Percentiles rank a stretch among this genome's conserved stretches.
phyloP scores from a whole-genome alignment of 1,140 invertebrate species.

The Geopemphigus sp. region DNA sequence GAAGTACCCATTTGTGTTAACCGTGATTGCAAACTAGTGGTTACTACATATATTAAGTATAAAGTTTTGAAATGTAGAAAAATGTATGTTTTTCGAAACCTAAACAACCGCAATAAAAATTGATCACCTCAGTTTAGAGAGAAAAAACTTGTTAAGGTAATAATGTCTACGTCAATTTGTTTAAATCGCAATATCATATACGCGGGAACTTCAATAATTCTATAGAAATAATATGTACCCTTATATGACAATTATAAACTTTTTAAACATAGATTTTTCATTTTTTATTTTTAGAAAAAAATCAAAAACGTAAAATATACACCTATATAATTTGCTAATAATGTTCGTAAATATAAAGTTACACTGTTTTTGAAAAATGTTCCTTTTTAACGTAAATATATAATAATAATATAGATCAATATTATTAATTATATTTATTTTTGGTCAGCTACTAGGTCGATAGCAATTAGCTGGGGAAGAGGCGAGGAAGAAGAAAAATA shows the following conservation, averaged over 20 bases:
- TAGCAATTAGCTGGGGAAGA: no score
- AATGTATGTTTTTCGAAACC: background rate
- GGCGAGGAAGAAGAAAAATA: no score
- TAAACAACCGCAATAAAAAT: conserved; percentile 33
- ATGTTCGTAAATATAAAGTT: background rate
- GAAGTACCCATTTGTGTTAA: background rate
- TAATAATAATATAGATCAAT: no score
- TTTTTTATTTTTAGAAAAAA: background rate
- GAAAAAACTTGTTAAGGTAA: background rate
- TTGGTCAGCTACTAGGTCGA: no score
- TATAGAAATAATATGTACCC: background rate
- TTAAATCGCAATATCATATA: conserved; percentile 9
- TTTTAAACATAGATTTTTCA: conserved; percentile 18
- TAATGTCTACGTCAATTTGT: background rate
- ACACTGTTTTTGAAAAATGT: background rate
- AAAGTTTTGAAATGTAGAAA: conserved; percentile 1
- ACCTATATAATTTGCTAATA: background rate
- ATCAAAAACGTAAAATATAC: background rate
- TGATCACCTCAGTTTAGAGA: background rate
- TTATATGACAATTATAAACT: background rate
- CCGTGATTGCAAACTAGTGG: background rate
- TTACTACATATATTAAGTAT: background rate
- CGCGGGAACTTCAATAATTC: background rate
- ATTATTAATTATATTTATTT: no score
- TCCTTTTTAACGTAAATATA: no score